Base-by-base conservation (phyloP, 1,140 invertebrate species). In the Euglossa dilemma region DNA sequence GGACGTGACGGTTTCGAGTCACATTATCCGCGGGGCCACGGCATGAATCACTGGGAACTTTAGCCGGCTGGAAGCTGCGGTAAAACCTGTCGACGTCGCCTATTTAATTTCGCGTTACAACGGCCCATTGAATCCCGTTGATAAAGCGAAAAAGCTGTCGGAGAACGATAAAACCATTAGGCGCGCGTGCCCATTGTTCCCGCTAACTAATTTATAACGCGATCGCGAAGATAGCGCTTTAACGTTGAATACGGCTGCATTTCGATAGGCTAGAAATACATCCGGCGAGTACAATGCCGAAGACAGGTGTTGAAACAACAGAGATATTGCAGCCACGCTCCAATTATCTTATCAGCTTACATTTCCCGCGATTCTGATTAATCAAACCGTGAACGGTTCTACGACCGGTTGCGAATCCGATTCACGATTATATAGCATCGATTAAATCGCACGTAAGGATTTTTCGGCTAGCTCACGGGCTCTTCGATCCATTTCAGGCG, bases 271-370 rank as follows among this genome's bases (percentile, higher is more conserved):
- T 36, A 25, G 56, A 63, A 73, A 80, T 57, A 43, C 28, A n/a
- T 47, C 20, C 28, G 75, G 14, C 7, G 18, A 50, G 28, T 28
- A 81, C 70, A 56, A 74, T 66, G 12, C 11, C 23, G 23, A 9
- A 50, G 57, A 81, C 59, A 74, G 71, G 57, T 81, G 50, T 75
- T 72, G 71, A 66, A 56, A 47, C 59, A 56, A 81, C 47, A 28
- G 23, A 45, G 56, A 56, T 81, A 66, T 54, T 56, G 43, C 52
- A 56, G 59, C 28, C 52, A 73, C 70, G 79, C 70, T 63, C 70
- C 70, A 81, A 74, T 81, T 81, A 81, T 74, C 79, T 81, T 81
- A 81, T 81, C 79, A 50, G 79, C 50, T 81, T 81, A 74, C 54
- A 28, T 64, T 74, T 45, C 25, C 79, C 45, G n/a, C 70, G 47